These are phyloP conservation scores for Cheumatopsyche charites DNA, from an alignment of 1,140 invertebrate genomes.

Conservation along the genomic window DNA sequence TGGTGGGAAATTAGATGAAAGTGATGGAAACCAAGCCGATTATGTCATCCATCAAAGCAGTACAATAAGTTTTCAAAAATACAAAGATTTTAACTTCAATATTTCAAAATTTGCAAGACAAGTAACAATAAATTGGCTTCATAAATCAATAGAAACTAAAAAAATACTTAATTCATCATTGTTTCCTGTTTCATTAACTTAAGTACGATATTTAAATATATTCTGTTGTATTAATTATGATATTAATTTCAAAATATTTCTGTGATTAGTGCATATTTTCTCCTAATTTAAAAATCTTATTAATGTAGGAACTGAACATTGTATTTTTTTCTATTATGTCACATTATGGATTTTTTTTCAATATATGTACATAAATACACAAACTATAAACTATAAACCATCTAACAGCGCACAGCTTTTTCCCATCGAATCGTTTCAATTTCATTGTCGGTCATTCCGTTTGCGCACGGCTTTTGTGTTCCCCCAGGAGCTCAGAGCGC, in stretches of 20 bases:
- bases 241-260: too few species aligned
- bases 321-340: too few species aligned
- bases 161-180: slow-evolving; percentile 55
- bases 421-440: slow-evolving; percentile 24
- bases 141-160: slow-evolving; percentile 57
- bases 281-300: too few species aligned
- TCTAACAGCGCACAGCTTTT: slow-evolving; percentile 13
- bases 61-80: slow-evolving; percentile 53
- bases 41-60: slow-evolving; percentile 60
- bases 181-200: slow-evolving; percentile 53
- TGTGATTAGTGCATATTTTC: too few species aligned
- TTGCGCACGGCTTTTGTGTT: slow-evolving; percentile 18
- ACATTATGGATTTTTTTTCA: too few species aligned
- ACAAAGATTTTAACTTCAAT: slow-evolving; percentile 53
- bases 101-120: slow-evolving; percentile 56
- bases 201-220: too few species aligned
- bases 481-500: background rate
- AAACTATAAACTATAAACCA: too few species aligned
- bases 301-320: too few species aligned
- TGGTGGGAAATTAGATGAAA: slow-evolving; percentile 58
- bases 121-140: slow-evolving; percentile 61
- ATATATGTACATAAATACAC: too few species aligned
- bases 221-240: too few species aligned
- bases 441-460: slow-evolving; percentile 31
- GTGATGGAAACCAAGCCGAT: slow-evolving; percentile 54